Conservation (phyloP, 2,888 invertebrate species). For the Lamellibrachia satsuma region DNA sequence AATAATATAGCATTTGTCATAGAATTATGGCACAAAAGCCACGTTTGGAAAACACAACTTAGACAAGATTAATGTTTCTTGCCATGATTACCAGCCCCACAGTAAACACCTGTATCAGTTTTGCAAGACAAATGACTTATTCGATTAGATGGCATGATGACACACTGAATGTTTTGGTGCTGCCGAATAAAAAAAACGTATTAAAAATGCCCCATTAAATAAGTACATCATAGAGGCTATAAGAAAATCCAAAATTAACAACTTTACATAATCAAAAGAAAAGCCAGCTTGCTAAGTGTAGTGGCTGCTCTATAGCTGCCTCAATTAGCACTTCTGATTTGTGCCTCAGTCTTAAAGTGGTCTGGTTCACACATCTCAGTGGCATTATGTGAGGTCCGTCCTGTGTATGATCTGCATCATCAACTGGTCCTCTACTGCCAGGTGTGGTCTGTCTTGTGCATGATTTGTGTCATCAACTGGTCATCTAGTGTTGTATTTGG, state of each 20-base stretch:
- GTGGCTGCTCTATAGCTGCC: not conserved
- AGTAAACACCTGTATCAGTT: not conserved
- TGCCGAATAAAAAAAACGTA: not conserved
- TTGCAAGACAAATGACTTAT: not conserved
- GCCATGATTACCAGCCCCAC: not conserved
- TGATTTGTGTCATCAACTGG: too few relatives aligned
- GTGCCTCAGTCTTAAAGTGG: not conserved
- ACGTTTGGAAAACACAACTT: not conserved
- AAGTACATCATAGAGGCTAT: not conserved
- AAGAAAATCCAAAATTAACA: not conserved
- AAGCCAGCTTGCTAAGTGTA: not conserved
- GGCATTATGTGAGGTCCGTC: not conserved
- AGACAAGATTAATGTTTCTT: not conserved
- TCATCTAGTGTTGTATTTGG: too few relatives aligned
- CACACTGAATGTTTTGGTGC: constrained; percentile 5
- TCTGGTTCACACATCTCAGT: not conserved
- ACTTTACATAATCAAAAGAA: not conserved
- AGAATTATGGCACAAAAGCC: constrained; percentile 1
- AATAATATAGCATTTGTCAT: not conserved
- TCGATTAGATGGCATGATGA: not conserved
- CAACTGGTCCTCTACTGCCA: not conserved
- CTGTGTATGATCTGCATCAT: not conserved
- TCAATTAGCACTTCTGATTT: not conserved
- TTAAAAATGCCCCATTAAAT: not conserved
- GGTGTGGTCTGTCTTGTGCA: not conserved